Evolutionary conservation across 2,113 vertebrate genomes (phyloP).

Genomic region (Nanorana parkeri): DNA sequence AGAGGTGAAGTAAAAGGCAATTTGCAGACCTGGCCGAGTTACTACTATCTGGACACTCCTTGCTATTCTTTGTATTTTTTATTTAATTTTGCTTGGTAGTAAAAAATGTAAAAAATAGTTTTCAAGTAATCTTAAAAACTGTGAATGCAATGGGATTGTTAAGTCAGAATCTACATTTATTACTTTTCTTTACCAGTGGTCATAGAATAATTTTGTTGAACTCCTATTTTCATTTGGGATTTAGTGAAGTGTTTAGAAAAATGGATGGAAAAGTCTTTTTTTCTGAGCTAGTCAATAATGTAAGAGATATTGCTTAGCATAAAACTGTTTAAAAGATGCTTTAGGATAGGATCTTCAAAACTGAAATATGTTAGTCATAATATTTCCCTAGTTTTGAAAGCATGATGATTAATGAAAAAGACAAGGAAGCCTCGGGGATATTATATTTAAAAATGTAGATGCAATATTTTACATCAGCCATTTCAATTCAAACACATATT

Average conservation of each 20-base stretch:
- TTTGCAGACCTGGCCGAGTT: too few species aligned
- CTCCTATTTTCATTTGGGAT: neutral
- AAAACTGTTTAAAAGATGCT: conserved; percentile 1
- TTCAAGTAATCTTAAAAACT: neutral
- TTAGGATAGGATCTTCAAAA: neutral
- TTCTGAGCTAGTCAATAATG: neutral
- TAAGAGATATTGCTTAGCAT: neutral
- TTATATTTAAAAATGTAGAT: conserved; percentile 8
- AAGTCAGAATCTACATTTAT: neutral
- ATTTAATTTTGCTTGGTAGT: too few species aligned
- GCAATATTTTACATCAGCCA: conserved; percentile 5
- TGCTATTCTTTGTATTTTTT: too few species aligned
- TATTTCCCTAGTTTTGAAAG: neutral
- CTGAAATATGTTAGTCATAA: neutral
- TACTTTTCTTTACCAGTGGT: neutral
- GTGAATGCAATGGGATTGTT: neutral
- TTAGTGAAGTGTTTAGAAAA: neutral
- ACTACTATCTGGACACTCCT: too few species aligned
- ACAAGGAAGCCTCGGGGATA: neutral
- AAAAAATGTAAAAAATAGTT: neutral
- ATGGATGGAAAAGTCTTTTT: neutral
- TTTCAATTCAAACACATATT: neutral
- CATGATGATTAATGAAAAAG: neutral
- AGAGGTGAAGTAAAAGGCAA: too few species aligned
- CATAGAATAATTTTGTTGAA: neutral